Evolutionary conservation across 2,888 invertebrate genomes (phyloP).

Genomic region (Philhelius pedissequus): DNA sequence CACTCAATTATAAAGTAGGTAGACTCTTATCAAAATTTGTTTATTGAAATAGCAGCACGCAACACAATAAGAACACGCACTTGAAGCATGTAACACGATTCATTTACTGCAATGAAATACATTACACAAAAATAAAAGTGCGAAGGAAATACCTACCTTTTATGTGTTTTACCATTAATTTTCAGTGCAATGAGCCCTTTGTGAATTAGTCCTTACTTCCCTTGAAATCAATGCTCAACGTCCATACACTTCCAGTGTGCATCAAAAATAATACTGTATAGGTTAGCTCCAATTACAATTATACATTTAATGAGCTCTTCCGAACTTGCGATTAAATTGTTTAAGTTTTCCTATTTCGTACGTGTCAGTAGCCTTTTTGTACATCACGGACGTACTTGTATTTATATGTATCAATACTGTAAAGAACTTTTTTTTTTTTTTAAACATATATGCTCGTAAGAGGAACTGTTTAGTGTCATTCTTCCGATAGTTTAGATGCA

Average conservation of each 20-base stretch:
- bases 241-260: not conserved
- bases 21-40: not conserved
- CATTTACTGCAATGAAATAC: not conserved
- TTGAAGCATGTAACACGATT: not conserved
- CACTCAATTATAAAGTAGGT: not conserved
- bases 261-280: not conserved
- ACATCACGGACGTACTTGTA: not conserved
- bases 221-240: not conserved
- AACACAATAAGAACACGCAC: not conserved
- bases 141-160: not conserved
- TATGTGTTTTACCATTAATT: not conserved
- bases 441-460: not conserved
- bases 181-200: not conserved
- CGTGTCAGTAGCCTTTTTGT: not conserved
- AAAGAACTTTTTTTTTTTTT: not conserved
- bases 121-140: not conserved
- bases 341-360: not conserved
- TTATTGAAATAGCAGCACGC: not conserved
- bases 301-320: not conserved
- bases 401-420: not conserved
- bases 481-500: not conserved
- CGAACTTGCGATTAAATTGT: not conserved
- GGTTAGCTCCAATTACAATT: not conserved
- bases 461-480: not conserved
- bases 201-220: not conserved